Conservation (phyloP, 2,888 invertebrate genomes). For the Drosophila mettleri region DNA sequence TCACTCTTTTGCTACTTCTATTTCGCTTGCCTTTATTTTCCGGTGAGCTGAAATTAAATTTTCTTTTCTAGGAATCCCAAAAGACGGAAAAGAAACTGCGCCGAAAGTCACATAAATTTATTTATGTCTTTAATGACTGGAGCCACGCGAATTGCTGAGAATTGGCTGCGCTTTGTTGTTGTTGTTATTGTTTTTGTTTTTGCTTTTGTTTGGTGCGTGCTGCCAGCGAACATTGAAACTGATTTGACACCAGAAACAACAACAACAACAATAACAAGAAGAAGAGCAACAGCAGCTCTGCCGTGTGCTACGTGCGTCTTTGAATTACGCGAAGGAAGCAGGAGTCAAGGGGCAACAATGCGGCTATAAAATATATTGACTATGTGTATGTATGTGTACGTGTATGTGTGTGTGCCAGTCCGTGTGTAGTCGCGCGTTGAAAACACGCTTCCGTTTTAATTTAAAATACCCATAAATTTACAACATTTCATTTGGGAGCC, state of each 20-base stretch:
- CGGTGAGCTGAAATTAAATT: constrained; percentile 58
- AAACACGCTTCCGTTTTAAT: constrained; percentile 85
- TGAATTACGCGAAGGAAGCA: constrained; percentile 30
- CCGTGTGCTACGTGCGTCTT: constrained; percentile 77
- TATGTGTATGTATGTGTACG: constrained; percentile 38
- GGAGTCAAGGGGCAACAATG: constrained; percentile 36
- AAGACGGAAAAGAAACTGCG: constrained; percentile 52
- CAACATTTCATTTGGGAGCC: constrained; percentile 84
- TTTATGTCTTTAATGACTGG: constrained; percentile 82
- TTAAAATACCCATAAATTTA: constrained; percentile 85
- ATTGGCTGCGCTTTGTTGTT: constrained; percentile 57
- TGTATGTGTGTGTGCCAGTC: constrained; percentile 29
- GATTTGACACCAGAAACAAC: constrained; percentile 71
- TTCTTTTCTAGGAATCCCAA: background rate
- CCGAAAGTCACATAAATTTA: constrained; percentile 82
- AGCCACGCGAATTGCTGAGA: constrained; percentile 73
- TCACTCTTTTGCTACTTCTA: constrained; percentile 17
- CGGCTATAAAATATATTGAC: constrained; percentile 78
- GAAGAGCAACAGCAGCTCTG: constrained; percentile 31
- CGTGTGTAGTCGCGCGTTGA: constrained; percentile 71
- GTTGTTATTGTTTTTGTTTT: constrained; percentile 27
- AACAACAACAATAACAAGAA: constrained; percentile 25
- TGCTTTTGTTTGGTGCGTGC: constrained; percentile 48
- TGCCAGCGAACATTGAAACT: constrained; percentile 74
- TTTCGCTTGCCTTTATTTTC: constrained; percentile 12